Evolutionary conservation across 2,113 vertebrate genomes (phyloP).

Genomic region (Chelonoidis abingdonii): DNA sequence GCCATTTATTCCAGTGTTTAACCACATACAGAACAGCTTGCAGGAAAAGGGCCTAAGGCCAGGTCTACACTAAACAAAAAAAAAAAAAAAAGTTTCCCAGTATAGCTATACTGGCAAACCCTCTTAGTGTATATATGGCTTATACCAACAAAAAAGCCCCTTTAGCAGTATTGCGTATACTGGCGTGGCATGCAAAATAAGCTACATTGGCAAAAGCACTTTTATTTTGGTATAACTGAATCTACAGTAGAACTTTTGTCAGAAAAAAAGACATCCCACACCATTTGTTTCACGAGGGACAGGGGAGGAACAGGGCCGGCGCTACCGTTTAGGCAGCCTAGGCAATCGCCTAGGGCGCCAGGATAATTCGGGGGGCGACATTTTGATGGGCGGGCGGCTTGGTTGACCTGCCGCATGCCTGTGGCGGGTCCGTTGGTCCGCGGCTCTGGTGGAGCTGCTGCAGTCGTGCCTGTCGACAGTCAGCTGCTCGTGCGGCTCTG

Average conservation of each 20-base stretch:
- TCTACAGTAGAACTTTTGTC: fast-evolving
- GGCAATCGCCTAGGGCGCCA: too few species aligned
- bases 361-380: too few species aligned
- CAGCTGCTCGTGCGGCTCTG: too few species aligned
- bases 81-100: not conserved
- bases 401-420: too few species aligned
- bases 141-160: not conserved
- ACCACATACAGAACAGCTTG: not conserved
- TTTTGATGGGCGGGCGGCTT: too few species aligned
- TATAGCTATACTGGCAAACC: not conserved
- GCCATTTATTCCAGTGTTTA: too few species aligned
- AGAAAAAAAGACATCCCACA: not conserved
- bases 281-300: too few species aligned
- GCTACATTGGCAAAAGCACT: fast-evolving
- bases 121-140: not conserved
- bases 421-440: too few species aligned
- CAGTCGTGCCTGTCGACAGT: too few species aligned
- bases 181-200: not conserved
- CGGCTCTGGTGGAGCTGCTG: too few species aligned
- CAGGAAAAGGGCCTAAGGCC: not conserved
- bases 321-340: too few species aligned
- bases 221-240: not conserved
- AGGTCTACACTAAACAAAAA: not conserved
- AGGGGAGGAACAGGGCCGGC: too few species aligned
- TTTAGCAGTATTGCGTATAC: not conserved